Percentiles rank a stretch among this genome's conserved stretches.
These are phyloP conservation scores for Papilio helenus DNA, from an alignment of 1,140 invertebrate species.

Conservation along the genomic window DNA sequence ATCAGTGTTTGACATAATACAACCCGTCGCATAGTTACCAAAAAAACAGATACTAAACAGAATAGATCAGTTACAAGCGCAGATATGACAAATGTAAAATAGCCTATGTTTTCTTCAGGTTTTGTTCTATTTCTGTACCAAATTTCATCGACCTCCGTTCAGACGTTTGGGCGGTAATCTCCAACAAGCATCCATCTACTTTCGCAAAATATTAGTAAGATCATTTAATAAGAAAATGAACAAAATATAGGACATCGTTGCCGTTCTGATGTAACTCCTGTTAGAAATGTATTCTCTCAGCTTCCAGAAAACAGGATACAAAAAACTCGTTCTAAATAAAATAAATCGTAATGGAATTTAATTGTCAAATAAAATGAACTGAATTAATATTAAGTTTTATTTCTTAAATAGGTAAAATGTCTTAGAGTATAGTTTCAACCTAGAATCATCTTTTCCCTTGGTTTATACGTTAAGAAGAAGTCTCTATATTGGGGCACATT, in stretches of 20 bases:
- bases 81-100: neutral
- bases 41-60: neutral
- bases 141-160: too few relatives aligned
- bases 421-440: neutral
- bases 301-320: neutral
- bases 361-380: neutral
- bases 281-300: neutral
- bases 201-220: too few relatives aligned
- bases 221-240: neutral
- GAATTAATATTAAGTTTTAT: neutral
- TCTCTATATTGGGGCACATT: constrained; percentile 65
- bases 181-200: too few relatives aligned
- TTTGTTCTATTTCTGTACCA: too few relatives aligned
- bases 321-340: neutral
- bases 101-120: too few relatives aligned
- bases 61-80: neutral
- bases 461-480: constrained; percentile 67
- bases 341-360: neutral
- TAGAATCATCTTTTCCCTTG: constrained; percentile 58
- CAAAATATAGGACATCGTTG: neutral
- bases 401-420: neutral
- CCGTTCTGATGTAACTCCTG: neutral
- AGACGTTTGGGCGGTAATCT: too few relatives aligned
- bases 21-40: neutral
- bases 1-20: neutral